These are phyloP conservation scores for Lethrus apterus DNA, from an alignment of 1,140 invertebrate species.

Conservation along the genomic window DNA sequence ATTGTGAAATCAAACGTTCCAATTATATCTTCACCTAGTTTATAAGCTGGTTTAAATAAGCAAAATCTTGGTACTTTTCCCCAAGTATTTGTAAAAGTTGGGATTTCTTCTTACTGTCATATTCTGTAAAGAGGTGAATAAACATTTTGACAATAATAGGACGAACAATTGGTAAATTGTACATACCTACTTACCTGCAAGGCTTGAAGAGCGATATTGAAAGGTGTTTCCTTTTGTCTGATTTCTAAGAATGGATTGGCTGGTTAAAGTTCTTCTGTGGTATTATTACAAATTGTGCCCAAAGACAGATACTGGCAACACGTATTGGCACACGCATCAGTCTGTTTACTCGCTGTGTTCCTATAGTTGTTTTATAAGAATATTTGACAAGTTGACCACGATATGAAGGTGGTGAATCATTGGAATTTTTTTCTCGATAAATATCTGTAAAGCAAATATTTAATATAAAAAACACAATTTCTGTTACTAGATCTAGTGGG, in stretches of 20 bases:
- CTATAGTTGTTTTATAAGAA: conserved; percentile 92
- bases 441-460: too few relatives aligned
- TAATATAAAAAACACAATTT: too few relatives aligned
- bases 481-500: too few relatives aligned
- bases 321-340: conserved; percentile 81
- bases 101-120: conserved; percentile 77
- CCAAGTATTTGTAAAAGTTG: conserved; percentile 85
- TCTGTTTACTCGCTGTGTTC: conserved; percentile 81
- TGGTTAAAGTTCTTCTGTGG: conserved; percentile 78
- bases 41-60: conserved; percentile 89
- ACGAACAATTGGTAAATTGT: conserved; percentile 20
- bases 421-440: conserved; percentile 81
- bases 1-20: conserved; percentile 91
- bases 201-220: conserved; percentile 79
- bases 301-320: conserved; percentile 76
- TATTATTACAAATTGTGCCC: conserved; percentile 68
- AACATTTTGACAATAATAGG: too few relatives aligned
- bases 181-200: conserved; percentile 55
- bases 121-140: too few relatives aligned
- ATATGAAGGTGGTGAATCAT: conserved; percentile 88
- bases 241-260: conserved; percentile 87
- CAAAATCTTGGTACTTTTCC: conserved; percentile 91
- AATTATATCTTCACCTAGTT: too few relatives aligned
- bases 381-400: conserved; percentile 88
- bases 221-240: conserved; percentile 69